These are phyloP conservation scores for Phrynocephalus versicolor DNA, from an alignment of 2,113 vertebrate genomes.

Conservation along the genomic window DNA sequence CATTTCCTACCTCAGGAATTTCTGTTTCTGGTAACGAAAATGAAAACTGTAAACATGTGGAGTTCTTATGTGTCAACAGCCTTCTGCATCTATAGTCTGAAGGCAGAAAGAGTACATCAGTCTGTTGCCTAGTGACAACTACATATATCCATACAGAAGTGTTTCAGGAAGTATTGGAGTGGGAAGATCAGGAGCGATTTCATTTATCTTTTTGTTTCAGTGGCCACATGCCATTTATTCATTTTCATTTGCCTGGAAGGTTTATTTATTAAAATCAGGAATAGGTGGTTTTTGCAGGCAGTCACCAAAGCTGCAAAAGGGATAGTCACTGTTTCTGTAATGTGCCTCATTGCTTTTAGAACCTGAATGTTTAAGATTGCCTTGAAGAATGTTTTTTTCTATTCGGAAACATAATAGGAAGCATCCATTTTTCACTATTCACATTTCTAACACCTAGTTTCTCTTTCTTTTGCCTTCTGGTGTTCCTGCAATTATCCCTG, in stretches of 20 bases:
- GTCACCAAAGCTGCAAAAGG: not conserved
- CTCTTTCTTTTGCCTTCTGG: not conserved
- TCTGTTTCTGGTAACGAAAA: not conserved
- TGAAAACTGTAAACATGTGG: not conserved
- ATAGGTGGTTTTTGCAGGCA: not conserved
- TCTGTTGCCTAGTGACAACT: constrained; percentile 19
- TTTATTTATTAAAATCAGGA: not conserved
- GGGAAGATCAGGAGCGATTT: constrained; percentile 6
- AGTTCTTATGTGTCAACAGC: not conserved
- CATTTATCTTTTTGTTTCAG: constrained; percentile 19
- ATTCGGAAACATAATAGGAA: not conserved
- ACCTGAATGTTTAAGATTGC: not conserved
- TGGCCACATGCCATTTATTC: not conserved
- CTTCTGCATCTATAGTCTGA: constrained; percentile 7
- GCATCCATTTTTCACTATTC: not conserved
- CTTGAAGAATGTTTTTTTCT: not conserved
- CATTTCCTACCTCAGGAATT: not conserved
- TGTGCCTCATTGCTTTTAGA: not conserved
- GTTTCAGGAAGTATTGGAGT: constrained; percentile 10
- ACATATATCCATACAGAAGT: constrained; percentile 19
- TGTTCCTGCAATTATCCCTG: not conserved
- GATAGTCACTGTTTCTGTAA: not conserved
- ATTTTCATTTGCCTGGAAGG: not conserved
- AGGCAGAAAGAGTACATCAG: not conserved
- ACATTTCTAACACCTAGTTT: not conserved